Percentiles rank a stretch among this genome's conserved stretches.
Conservation (phyloP, 2,113 vertebrate species). For the Erythrolamprus reginae region DNA sequence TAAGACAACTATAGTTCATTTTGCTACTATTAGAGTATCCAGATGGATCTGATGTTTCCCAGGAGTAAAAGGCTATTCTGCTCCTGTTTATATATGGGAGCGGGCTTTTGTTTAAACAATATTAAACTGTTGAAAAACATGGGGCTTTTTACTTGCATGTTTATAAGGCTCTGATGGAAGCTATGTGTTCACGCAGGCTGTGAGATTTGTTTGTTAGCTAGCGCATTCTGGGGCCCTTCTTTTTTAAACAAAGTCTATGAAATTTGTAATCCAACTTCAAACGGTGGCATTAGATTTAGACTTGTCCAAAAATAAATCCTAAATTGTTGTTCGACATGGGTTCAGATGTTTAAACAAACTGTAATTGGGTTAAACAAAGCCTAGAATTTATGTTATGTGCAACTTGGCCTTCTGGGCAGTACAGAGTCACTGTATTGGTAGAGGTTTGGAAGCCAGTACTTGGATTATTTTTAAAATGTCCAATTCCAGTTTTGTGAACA, state of each 20-base stretch:
- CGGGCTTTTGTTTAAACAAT: background rate
- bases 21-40: background rate
- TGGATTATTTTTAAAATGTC: background rate
- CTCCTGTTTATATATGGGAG: background rate
- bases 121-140: background rate
- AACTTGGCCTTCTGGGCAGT: background rate
- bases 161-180: background rate
- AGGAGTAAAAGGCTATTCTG: background rate
- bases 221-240: background rate
- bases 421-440: background rate
- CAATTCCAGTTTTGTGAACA: background rate
- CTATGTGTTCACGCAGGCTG: background rate
- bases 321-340: background rate
- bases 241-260: background rate
- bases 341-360: background rate
- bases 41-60: background rate
- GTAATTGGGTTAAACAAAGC: background rate
- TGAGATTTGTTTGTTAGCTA: background rate
- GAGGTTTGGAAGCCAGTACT: background rate
- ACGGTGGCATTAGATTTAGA: background rate
- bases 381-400: background rate
- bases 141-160: background rate
- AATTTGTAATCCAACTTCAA: background rate
- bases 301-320: background rate
- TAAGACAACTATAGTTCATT: background rate